phyloP scores from a whole-genome alignment of 1,140 invertebrate genomes.

The Drosophila aff. region DNA sequence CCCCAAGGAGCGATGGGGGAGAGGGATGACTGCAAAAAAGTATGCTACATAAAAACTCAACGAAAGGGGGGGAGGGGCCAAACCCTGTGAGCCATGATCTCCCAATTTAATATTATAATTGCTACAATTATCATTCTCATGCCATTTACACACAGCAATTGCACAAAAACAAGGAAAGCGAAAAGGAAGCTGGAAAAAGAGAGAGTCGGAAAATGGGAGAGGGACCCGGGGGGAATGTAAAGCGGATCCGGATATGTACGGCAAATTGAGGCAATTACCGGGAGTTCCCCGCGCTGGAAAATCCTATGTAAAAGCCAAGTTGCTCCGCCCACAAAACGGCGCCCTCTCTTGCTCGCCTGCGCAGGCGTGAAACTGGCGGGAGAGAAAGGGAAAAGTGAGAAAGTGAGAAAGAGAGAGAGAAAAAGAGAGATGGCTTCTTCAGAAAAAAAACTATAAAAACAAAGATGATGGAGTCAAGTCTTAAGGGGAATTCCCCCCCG shows the following conservation, averaged over 20 bases:
- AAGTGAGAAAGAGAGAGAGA: neutral
- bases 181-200: conserved; percentile 39
- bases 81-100: conserved; percentile 84
- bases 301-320: conserved; percentile 31
- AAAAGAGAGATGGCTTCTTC: conserved; percentile 51
- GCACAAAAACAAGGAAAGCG: conserved; percentile 66
- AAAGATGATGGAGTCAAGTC: conserved; percentile 20
- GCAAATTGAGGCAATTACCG: conserved; percentile 79
- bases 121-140: conserved; percentile 85
- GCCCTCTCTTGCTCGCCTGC: conserved; percentile 37
- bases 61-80: conserved; percentile 17
- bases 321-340: conserved; percentile 63
- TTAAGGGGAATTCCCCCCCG: conserved; percentile 15
- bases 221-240: neutral
- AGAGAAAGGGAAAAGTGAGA: conserved; percentile 7
- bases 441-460: conserved; percentile 8
- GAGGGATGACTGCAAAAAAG: conserved; percentile 69
- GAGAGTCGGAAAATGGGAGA: conserved; percentile 24
- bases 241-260: conserved; percentile 65
- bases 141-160: conserved; percentile 84
- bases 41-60: conserved; percentile 70
- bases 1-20: conserved; percentile 19
- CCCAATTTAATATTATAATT: conserved; percentile 85
- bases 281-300: conserved; percentile 41
- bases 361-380: conserved; percentile 42